Evolutionary conservation across 1,140 invertebrate species (phyloP), one percentile per base, ranked within the genome.

Genomic region (Lasioglossum albipes): DNA sequence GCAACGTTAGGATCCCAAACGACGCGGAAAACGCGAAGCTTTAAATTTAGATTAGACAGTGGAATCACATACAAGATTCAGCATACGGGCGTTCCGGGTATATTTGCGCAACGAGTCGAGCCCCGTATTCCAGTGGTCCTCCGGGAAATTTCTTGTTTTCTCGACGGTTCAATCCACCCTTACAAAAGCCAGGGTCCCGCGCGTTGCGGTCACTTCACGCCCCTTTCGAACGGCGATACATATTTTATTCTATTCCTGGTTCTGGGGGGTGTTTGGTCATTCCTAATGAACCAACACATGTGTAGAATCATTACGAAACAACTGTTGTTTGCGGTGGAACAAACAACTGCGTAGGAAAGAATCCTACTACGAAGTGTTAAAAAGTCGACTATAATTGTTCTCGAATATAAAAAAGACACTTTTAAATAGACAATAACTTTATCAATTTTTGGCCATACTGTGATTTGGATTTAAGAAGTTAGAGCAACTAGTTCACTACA

Each of bases 91-190:
- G 71, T 76, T 61, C 70, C 20, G 72, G 70, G 83, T 74, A 59
- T 80, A 80, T 84, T 79, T 75, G 64, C 70, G 31, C 16, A 65
- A 27, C n/a, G 52, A 67, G 45, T 71, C 41, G 57, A 27, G 49
- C 57, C 59, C 36, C 52, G 49, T 80, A 49, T 81, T 81, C 20
- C 84, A 78, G 69, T 18, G 74, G 79, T 69, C 84, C 84, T 84
- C 45, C 78, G 84, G 84, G 84, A 85, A 85, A 85, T 85, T 85
- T 85, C 79, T 79, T 70, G 79, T 81, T 75, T 84, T 74, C 83
- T 77, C 80, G 65, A 57, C 41, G 79, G 73, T 82, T 74, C 84
- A 73, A 85, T 85, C 82, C 54, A 31, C 68, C 54, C 16, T 49
- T 64, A 18, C n/a, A 59, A 59, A 66, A 49, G 22, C 20, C 13